Evolutionary conservation across 2,888 invertebrate genomes (phyloP), one percentile per base, ranked within the genome.

Genomic region (Mythimna lalbum): DNA sequence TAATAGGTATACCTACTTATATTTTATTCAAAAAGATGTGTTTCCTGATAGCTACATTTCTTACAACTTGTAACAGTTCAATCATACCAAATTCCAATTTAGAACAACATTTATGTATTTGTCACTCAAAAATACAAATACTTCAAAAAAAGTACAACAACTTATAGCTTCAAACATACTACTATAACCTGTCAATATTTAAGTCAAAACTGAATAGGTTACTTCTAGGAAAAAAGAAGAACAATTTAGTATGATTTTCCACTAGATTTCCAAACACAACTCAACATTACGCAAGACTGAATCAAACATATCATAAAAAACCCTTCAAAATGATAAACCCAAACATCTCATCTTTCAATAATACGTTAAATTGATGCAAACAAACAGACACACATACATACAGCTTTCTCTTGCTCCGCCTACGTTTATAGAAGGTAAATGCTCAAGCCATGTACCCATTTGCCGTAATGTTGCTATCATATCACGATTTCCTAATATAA

Each of bases 41-140:
- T 36, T 36, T 36, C 12, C 33, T 33, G 33, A 33, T 33, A 9
- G 33, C n/a, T 95, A 94, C 94, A 95, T 93, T 95, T 95, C 92
- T 94, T 93, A 94, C 91, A 95, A 93, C 92, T 93, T 90, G 84
- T 92, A 95, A 95, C 95, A 95, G 91, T 93, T 93, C 93, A 93
- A 94, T 94, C 93, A 94, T 93, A 92, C 92, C 90, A 93, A 93
- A 93, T 93, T 94, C 93, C 92, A 93, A 92, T 92, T 72, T 72
- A 75, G 76, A 76, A 72, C 72, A 72, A 56, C 73, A 73, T 91
- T 89, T 87, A 87, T 89, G 82, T 85, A 78, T 86, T 83, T 88
- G 90, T 92, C 90, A 91, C 87, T 90, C 90, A 92, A 90, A 91
- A 91, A 92, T 92, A 94, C 89, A 93, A 92, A 93, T 89, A 91